A percentile compares a stretch with the other conserved stretches of the same genome.
These are phyloP conservation scores for Cydia splendana DNA, from an alignment of 1,140 invertebrate genomes.

Conservation along the genomic window DNA sequence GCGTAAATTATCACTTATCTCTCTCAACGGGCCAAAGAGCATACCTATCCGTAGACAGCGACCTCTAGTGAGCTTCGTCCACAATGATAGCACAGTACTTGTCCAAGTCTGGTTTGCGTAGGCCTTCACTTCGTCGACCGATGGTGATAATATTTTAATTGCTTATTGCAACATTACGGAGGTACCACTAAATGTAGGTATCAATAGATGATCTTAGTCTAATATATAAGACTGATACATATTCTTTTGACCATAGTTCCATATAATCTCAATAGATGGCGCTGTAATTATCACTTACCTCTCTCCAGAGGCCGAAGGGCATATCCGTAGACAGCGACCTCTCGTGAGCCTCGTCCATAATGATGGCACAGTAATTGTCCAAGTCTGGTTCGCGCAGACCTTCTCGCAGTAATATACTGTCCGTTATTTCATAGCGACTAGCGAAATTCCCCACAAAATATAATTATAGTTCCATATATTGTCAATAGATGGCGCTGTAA, in stretches of 20 bases:
- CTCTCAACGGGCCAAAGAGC: conserved; percentile 96
- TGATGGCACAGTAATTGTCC: conserved; percentile 97
- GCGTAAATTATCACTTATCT: background rate
- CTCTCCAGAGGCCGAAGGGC: conserved; percentile 96
- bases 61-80: conserved; percentile 99
- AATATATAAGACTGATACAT: no score
- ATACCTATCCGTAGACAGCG: conserved; percentile 96
- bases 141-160: no score
- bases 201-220: no score
- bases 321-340: conserved; percentile 98
- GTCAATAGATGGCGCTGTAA: conserved; percentile 3
- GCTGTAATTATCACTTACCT: conserved; percentile 83
- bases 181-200: no score
- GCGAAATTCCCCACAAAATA: background rate
- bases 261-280: background rate
- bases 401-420: conserved; percentile 97
- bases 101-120: conserved; percentile 95
- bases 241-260: no score
- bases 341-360: conserved; percentile 99
- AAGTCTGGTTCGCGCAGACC: conserved; percentile 96
- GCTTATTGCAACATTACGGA: no score
- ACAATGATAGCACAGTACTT: conserved; percentile 98
- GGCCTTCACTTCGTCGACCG: no score
- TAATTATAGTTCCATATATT: background rate
- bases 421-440: conserved; percentile 98